phyloP scores from a whole-genome alignment of 2,113 vertebrate genomes.

The Telmatochromis sp. region DNA sequence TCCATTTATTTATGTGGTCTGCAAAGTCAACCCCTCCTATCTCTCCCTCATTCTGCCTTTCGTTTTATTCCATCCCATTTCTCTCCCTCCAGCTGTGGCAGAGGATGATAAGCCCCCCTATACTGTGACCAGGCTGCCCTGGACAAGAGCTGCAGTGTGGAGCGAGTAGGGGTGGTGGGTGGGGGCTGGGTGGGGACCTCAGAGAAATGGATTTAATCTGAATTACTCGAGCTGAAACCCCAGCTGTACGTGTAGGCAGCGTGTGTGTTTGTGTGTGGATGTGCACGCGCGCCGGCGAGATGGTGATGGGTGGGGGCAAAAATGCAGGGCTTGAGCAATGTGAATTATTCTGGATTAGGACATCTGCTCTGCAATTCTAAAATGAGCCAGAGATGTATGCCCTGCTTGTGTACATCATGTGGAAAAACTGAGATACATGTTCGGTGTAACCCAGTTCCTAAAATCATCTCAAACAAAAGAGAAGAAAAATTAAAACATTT shows the following conservation, averaged over 20 bases:
- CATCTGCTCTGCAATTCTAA: constrained; percentile 72
- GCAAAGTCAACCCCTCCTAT: neutral
- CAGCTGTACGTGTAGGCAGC: constrained; percentile 62
- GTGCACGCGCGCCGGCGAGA: neutral
- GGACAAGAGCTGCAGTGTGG: constrained; percentile 66
- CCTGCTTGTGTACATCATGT: neutral
- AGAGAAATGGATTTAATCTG: constrained; percentile 77
- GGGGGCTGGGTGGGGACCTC: constrained; percentile 68
- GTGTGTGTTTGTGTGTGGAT: constrained; percentile 14
- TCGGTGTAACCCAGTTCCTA: no score
- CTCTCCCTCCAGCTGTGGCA: constrained; percentile 60
- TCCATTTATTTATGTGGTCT: neutral
- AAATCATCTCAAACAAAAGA: no score
- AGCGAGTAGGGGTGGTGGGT: constrained; percentile 47
- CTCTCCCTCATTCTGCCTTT: constrained; percentile 21
- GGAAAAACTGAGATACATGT: neutral
- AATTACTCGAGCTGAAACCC: constrained; percentile 68
- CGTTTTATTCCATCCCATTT: constrained; percentile 42
- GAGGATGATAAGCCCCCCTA: constrained; percentile 59
- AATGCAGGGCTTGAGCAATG: constrained; percentile 66
- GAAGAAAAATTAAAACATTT: no score
- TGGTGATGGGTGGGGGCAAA: constrained; percentile 48
- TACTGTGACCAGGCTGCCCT: constrained; percentile 53
- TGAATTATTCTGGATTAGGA: constrained; percentile 77
- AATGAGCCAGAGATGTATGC: constrained; percentile 56